Evolutionary conservation across 2,888 invertebrate genomes (phyloP), one percentile per base, ranked within the genome.

Genomic region (Orthosia gothica): DNA sequence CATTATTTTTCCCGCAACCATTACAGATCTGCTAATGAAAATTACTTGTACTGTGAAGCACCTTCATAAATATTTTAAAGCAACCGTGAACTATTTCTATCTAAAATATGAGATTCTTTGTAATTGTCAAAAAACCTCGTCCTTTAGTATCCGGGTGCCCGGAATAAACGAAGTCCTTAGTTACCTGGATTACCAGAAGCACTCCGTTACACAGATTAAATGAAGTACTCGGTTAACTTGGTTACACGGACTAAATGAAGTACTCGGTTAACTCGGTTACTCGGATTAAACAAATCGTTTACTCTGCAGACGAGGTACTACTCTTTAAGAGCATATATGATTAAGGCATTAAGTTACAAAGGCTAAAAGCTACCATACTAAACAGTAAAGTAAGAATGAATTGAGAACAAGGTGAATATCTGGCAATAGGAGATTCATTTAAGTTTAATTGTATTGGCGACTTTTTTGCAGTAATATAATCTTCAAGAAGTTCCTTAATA

Each of bases 291-390:
- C 9, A 5, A 16, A n/a, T 7, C 5, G 5, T 20, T 77, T 77
- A n/a, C 2, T 59, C 16, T 52, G n/a, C 47, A 16, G n/a, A 59
- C 79, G 52, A 70, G 52, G 70, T 47, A 23, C 1, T 47, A 23
- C 26, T 52, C 70, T 69, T 59, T 23, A 11, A 52, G 52, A 52
- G n/a, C 40, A 40, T 40, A 40, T 9, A 20, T 15, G 18, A 55
- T n/a, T 70, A 79, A 79, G 70, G 58, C 52, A 47, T 49, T 32
- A n/a, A 11, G 12, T 70, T 59, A 70, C 20, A 4, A 32, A 78
- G 13, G 23, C 52, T 59, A 47, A 0, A 49, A 59, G 70, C 70
- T 75, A 59, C 23, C 13, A 59, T 47, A 58, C 32, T 40, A 59
- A 11, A n/a, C 15, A 9, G n/a, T 23, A 2, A n/a, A 15, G 12